phyloP scores from a whole-genome alignment of 2,797 vertebrate species.

The Mormyrus proboscirostris region DNA sequence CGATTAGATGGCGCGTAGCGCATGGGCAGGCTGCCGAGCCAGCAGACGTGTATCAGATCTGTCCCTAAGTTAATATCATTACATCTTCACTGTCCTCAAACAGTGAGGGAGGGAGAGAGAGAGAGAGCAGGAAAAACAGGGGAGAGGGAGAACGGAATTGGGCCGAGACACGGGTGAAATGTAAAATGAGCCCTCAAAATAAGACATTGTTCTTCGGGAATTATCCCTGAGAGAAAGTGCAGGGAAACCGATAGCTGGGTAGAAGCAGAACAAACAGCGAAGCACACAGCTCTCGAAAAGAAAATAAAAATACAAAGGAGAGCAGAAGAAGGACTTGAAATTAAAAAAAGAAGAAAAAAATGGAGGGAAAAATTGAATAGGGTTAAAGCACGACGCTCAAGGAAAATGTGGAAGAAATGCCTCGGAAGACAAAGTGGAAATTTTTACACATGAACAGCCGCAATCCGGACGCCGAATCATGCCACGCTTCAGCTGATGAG shows the following conservation, averaged over 20 bases:
- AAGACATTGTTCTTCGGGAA: neutral
- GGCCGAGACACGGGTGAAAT: neutral
- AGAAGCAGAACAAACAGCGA: neutral
- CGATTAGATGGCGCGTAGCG: conserved; percentile 73
- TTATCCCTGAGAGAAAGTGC: neutral
- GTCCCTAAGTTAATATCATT: conserved; percentile 77
- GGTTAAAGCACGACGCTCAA: neutral
- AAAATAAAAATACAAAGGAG: neutral
- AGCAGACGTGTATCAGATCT: conserved; percentile 74
- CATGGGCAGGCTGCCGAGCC: conserved; percentile 67
- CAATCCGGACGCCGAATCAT: neutral
- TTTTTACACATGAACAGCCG: neutral
- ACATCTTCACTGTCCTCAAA: conserved; percentile 53
- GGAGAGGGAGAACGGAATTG: neutral
- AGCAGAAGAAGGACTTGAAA: neutral
- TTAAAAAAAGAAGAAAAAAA: neutral
- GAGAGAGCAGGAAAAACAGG: neutral
- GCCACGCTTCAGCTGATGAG: neutral
- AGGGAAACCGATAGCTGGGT: neutral
- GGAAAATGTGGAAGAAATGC: neutral
- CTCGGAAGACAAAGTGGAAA: neutral
- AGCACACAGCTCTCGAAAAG: neutral
- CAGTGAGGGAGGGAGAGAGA: neutral
- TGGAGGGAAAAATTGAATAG: neutral
- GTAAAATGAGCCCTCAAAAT: conserved; percentile 12